Conservation (phyloP, 2,888 invertebrate genomes). For the Mechanitis mazaeus region DNA sequence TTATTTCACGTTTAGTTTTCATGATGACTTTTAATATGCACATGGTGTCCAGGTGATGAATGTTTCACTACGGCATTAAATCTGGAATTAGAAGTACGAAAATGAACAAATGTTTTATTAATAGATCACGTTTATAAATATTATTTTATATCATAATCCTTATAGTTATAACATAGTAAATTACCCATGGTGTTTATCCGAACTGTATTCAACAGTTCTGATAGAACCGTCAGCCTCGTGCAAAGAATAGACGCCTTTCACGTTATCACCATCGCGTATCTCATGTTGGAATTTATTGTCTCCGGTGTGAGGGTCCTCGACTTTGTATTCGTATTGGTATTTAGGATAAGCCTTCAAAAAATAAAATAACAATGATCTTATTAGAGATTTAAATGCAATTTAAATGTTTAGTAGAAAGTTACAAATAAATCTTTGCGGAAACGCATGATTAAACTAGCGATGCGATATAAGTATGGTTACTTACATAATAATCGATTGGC, state of each 20-base stretch:
- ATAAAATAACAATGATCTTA: conserved; percentile 25
- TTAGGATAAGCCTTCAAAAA: conserved; percentile 70
- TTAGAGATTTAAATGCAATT: conserved; percentile 34
- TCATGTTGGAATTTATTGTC: conserved; percentile 79
- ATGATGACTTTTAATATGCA: conserved; percentile 59
- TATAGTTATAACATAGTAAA: conserved; percentile 17
- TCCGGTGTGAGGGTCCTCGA: conserved; percentile 78
- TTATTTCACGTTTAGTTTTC: conserved; percentile 28
- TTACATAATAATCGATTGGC: conserved; percentile 70
- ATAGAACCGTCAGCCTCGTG: conserved; percentile 78
- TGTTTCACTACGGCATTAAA: conserved; percentile 78
- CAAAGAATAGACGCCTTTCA: conserved; percentile 79
- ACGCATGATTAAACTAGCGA: conserved; percentile 37
- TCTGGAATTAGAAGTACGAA: conserved; percentile 41
- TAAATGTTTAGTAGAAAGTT: conserved; percentile 63
- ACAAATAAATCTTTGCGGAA: conserved; percentile 46
- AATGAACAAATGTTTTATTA: too few relatives aligned
- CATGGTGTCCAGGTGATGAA: conserved; percentile 64
- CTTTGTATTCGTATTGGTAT: conserved; percentile 78
- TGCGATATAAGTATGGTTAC: conserved; percentile 31
- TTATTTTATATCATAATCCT: too few relatives aligned
- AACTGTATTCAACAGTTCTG: conserved; percentile 78
- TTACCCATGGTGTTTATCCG: conserved; percentile 77
- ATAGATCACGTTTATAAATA: too few relatives aligned
- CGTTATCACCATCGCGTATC: conserved; percentile 77